Conservation (phyloP, 2,888 invertebrate species). For the Latrodectus elegans region DNA sequence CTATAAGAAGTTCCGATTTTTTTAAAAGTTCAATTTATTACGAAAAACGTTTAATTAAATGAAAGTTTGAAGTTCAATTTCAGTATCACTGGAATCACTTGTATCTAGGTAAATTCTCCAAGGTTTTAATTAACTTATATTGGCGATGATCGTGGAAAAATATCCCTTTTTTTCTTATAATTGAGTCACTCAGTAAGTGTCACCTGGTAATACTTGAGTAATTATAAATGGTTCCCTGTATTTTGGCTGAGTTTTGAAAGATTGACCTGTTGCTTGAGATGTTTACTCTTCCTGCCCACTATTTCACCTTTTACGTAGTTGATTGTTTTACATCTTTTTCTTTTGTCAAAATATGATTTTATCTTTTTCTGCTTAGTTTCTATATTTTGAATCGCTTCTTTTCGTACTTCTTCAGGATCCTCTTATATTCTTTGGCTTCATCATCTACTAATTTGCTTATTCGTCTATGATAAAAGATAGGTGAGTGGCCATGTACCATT, state of each 20-base stretch:
- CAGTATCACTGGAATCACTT: too few species aligned
- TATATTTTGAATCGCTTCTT: background rate
- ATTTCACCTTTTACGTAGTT: background rate
- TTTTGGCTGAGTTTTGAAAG: background rate
- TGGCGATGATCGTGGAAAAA: background rate
- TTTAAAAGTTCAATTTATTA: too few species aligned
- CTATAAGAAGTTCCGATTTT: too few species aligned
- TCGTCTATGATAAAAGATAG: background rate
- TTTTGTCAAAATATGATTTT: background rate
- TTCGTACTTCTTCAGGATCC: background rate
- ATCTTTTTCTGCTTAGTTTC: background rate
- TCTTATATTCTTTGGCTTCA: background rate
- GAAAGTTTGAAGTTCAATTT: too few species aligned
- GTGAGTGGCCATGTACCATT: background rate
- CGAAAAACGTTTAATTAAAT: too few species aligned
- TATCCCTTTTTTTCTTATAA: background rate
- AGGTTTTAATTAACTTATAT: background rate
- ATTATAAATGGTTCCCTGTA: background rate
- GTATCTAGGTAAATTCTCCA: background rate
- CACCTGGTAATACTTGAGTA: background rate
- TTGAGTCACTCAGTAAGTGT: background rate
- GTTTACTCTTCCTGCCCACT: background rate
- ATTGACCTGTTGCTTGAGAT: too few species aligned
- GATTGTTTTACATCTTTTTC: background rate
- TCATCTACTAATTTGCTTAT: background rate